phyloP scores from a whole-genome alignment of 1,140 invertebrate species.

The Lordiphosa collinella region DNA sequence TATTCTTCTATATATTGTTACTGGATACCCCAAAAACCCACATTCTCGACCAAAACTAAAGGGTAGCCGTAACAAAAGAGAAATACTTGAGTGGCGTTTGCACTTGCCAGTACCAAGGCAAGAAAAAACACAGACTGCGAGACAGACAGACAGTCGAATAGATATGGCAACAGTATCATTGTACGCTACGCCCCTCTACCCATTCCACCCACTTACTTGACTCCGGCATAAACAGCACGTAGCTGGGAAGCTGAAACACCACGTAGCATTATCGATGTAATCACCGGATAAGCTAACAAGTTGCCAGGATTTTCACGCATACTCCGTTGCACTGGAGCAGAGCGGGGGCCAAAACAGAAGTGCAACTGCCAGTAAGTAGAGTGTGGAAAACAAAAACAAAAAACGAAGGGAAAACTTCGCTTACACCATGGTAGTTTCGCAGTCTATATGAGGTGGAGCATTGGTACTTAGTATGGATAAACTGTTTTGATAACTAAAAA shows the following conservation, averaged over 20 bases:
- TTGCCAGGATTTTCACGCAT: constrained; percentile 78
- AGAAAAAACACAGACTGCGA: constrained; percentile 35
- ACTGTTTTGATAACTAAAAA: constrained; percentile 69
- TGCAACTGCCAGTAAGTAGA: constrained; percentile 33
- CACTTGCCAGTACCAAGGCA: constrained; percentile 32
- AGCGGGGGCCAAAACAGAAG: background rate
- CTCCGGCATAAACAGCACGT: constrained; percentile 61
- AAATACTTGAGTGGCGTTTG: constrained; percentile 49
- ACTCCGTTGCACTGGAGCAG: constrained; percentile 17
- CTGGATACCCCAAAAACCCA: background rate
- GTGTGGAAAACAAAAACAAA: constrained; percentile 32
- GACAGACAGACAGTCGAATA: constrained; percentile 24
- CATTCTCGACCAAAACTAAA: too few species aligned
- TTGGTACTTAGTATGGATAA: constrained; percentile 65
- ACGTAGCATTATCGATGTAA: constrained; percentile 79
- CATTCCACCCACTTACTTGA: constrained; percentile 15
- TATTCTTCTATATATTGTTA: too few species aligned
- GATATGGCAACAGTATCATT: constrained; percentile 66
- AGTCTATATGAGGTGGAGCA: background rate
- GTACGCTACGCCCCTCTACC: constrained; percentile 5
- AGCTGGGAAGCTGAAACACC: constrained; percentile 73
- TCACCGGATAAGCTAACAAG: constrained; percentile 80
- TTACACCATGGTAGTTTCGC: constrained; percentile 30
- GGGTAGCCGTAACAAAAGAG: constrained; percentile 33
- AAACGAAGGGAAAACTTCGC: constrained; percentile 34